phyloP scores from a whole-genome alignment of 2,797 vertebrate genomes.

The Centroberyx gerrardi region DNA sequence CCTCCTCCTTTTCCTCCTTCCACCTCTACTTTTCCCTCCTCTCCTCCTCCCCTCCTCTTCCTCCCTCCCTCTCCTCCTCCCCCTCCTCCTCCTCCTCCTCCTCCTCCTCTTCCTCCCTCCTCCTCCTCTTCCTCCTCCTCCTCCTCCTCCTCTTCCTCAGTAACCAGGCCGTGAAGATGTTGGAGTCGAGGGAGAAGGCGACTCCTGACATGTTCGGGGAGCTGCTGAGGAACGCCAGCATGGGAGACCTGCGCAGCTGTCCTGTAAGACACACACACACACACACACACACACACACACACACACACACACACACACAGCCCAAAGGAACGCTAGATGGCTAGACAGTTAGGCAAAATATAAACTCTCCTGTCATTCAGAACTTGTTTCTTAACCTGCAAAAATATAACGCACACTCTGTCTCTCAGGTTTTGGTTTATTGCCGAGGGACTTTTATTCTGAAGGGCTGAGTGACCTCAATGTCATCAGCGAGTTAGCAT shows the following conservation, averaged over 20 bases:
- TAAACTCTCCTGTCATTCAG: too few relatives aligned
- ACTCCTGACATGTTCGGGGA: slow-evolving; percentile 98
- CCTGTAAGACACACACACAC: slow-evolving; percentile 84
- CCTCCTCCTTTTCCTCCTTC: background rate
- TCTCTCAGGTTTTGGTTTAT: too few relatives aligned
- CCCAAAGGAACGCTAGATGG: too few relatives aligned
- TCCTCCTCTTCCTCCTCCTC: background rate
- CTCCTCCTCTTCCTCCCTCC: background rate
- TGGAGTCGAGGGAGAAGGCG: slow-evolving; percentile 94
- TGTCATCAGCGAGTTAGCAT: too few relatives aligned
- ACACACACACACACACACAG: too few relatives aligned
- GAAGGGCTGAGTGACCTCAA: too few relatives aligned
- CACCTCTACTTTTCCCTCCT: too few relatives aligned
- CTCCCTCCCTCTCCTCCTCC: background rate
- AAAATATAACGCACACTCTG: too few relatives aligned
- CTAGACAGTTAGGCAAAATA: too few relatives aligned
- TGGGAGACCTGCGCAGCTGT: slow-evolving; percentile 95
- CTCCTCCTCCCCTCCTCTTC: background rate
- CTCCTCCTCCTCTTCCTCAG: slow-evolving; percentile 75
- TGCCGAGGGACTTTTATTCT: too few relatives aligned
- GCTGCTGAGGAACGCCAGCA: slow-evolving; percentile 96
- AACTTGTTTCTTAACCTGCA: too few relatives aligned
- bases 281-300: too few relatives aligned
- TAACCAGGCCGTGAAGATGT: slow-evolving; percentile 96
- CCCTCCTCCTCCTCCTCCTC: background rate